Evolutionary conservation across 2,797 vertebrate genomes (phyloP).

Genomic region (Avahi laniger): DNA sequence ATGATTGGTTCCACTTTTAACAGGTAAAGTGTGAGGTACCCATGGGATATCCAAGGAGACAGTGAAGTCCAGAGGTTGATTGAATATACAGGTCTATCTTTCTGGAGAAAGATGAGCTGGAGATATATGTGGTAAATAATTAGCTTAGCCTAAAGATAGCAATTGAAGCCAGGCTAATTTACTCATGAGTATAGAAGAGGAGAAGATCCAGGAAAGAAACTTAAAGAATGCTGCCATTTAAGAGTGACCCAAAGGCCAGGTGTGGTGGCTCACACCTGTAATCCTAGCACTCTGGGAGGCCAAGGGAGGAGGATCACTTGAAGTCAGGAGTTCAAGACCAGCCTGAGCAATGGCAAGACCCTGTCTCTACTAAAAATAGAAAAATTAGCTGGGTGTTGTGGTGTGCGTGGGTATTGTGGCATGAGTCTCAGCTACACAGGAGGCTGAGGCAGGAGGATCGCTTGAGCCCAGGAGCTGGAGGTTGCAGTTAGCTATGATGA

Average conservation of each 20-base stretch:
- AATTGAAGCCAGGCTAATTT: not conserved
- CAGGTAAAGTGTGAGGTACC: not conserved
- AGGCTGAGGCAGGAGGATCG: too few species aligned
- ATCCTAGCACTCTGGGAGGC: too few species aligned
- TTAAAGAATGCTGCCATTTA: not conserved
- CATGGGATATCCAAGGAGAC: not conserved
- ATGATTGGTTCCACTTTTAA: not conserved
- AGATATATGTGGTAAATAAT: not conserved
- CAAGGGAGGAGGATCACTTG: too few species aligned
- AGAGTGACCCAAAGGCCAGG: not conserved
- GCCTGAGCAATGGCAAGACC: too few species aligned
- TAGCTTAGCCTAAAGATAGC: not conserved
- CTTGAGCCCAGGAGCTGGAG: too few species aligned
- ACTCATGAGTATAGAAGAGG: not conserved
- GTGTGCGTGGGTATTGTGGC: too few species aligned
- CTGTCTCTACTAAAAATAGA: too few species aligned
- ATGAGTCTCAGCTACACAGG: too few species aligned
- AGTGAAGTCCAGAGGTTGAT: not conserved
- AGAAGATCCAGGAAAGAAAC: not conserved
- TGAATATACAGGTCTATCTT: not conserved
- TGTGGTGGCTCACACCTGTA: too few species aligned
- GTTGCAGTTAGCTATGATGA: too few species aligned
- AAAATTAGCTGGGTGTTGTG: too few species aligned
- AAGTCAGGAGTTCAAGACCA: too few species aligned
- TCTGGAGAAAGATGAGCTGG: not conserved